A percentile compares a stretch with the other conserved stretches of the same genome.
phyloP scores from a whole-genome alignment of 2,113 vertebrate species.

The Chelonoidis abingdonii region DNA sequence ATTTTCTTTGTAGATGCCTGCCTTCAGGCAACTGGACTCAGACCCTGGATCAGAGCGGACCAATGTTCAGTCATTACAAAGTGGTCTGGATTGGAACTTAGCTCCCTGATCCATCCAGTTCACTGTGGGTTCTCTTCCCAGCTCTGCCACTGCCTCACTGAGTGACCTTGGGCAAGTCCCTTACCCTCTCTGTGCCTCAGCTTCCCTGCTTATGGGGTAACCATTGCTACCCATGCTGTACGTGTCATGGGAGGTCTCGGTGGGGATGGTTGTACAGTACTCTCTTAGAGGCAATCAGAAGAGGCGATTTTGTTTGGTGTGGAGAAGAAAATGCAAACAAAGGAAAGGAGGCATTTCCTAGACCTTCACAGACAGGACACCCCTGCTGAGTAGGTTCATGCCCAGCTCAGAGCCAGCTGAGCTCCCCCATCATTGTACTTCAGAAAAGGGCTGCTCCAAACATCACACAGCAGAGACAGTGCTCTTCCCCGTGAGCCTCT shows the following conservation, averaged over 20 bases:
- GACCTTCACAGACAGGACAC: background rate
- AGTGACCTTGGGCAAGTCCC: background rate
- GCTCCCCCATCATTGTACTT: background rate
- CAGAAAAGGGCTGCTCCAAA: background rate
- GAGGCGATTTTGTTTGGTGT: background rate
- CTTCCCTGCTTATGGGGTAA: background rate
- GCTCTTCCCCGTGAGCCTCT: background rate
- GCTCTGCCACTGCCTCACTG: background rate
- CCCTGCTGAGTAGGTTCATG: slow-evolving; percentile 25
- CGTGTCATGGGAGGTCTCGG: background rate
- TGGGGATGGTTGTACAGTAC: background rate
- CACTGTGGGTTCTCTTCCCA: background rate
- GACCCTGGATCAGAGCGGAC: background rate
- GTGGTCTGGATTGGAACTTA: background rate
- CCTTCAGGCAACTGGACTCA: background rate
- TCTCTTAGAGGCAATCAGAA: background rate
- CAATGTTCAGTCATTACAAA: background rate
- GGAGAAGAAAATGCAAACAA: background rate
- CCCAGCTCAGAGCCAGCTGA: background rate
- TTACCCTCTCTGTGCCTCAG: background rate
- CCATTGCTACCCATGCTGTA: background rate
- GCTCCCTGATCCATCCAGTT: background rate
- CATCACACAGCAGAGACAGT: background rate
- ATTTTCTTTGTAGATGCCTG: background rate
- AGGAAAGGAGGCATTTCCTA: background rate